A percentile compares a stretch with the other conserved stretches of the same genome.
Conservation (phyloP, 1,140 invertebrate genomes). For the Papilio polytes region DNA sequence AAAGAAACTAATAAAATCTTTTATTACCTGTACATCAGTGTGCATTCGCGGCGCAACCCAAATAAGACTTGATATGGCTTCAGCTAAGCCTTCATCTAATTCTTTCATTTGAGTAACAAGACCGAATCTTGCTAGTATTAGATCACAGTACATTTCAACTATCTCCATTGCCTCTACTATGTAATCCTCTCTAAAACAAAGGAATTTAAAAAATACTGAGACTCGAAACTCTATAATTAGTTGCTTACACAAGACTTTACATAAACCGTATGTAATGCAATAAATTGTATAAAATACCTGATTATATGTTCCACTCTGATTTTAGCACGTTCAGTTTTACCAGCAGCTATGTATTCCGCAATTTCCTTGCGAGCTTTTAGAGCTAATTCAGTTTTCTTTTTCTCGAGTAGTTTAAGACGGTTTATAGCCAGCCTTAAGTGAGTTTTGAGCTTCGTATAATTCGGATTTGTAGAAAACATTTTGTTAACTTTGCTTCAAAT, state of each 20-base stretch:
- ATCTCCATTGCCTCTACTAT: conserved; percentile 99
- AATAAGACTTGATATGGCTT: conserved; percentile 97
- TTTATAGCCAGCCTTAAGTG: conserved; percentile 96
- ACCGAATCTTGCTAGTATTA: conserved; percentile 98
- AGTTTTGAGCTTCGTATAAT: conserved; percentile 98
- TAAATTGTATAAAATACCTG: conserved; percentile 75
- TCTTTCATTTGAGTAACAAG: conserved; percentile 99
- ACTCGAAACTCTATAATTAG: background rate
- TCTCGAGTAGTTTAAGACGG: conserved; percentile 97
- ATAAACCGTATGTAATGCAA: background rate
- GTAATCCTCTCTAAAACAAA: conserved; percentile 94
- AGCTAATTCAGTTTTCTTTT: conserved; percentile 98
- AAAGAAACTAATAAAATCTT: background rate
- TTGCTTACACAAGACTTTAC: background rate
- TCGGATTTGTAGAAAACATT: conserved; percentile 95
- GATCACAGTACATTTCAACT: conserved; percentile 99
- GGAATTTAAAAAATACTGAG: conserved; percentile 3
- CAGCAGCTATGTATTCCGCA: conserved; percentile 95
- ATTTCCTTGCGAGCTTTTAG: conserved; percentile 99
- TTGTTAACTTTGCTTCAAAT: conserved; percentile 45
- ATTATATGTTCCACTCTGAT: conserved; percentile 99
- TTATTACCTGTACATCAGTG: conserved; percentile 88
- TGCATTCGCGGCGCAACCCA: conserved; percentile 97
- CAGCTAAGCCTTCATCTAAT: conserved; percentile 96
- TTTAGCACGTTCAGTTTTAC: conserved; percentile 96